phyloP scores from a whole-genome alignment of 2,797 vertebrate genomes.

The Uromys caudimaculatus region DNA sequence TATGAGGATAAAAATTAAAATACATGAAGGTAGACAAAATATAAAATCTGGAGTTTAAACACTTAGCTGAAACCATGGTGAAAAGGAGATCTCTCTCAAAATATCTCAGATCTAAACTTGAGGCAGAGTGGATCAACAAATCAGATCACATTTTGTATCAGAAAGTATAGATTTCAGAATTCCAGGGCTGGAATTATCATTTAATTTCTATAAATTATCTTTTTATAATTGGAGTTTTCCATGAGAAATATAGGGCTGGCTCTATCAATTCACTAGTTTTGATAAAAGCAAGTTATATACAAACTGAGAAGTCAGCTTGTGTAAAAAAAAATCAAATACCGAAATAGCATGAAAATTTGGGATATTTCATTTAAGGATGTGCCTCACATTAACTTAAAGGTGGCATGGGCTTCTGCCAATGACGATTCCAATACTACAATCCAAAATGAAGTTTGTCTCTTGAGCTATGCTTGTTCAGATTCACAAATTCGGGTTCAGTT shows the following conservation, averaged over 20 bases:
- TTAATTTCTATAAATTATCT: not conserved
- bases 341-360: not conserved
- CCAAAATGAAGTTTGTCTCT: not conserved
- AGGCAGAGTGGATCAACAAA: not conserved
- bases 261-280: not conserved
- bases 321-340: not conserved
- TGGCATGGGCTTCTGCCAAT: not conserved
- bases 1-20: not conserved
- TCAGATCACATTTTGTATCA: not conserved
- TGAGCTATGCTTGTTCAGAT: not conserved
- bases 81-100: not conserved
- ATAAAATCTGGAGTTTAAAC: not conserved
- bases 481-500: not conserved
- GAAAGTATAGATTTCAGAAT: constrained; percentile 24
- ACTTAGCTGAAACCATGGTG: not conserved
- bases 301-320: not conserved
- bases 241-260: not conserved
- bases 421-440: not conserved
- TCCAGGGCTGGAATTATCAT: not conserved
- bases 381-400: not conserved
- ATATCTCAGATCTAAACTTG: not conserved
- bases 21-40: not conserved
- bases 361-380: not conserved
- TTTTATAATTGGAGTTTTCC: not conserved
- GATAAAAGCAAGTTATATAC: not conserved